Conservation (phyloP, 2,797 vertebrate species). For the Momotus momota region DNA sequence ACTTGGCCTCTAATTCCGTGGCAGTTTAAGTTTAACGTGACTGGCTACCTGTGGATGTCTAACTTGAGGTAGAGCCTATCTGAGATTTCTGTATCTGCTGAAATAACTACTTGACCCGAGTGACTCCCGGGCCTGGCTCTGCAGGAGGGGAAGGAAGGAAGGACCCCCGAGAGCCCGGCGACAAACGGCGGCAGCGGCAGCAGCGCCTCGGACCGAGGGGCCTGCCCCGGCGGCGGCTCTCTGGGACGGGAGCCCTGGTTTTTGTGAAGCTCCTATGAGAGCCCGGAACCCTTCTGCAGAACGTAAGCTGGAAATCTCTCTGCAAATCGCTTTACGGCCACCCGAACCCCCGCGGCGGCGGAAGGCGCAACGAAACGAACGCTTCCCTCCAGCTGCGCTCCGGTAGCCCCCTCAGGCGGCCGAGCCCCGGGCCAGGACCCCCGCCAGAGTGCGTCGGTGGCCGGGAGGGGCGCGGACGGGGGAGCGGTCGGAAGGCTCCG, state of each 20-base stretch:
- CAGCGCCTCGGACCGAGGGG: not conserved
- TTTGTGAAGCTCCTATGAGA: too few species aligned
- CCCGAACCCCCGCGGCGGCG: not conserved
- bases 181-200: not conserved
- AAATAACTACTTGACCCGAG: rapidly evolving
- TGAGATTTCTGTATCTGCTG: rapidly evolving
- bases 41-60: rapidly evolving
- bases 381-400: too few species aligned
- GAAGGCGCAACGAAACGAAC: not conserved
- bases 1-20: too few species aligned
- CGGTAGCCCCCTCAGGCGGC: too few species aligned
- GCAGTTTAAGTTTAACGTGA: rapidly evolving
- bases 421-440: too few species aligned
- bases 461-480: too few species aligned
- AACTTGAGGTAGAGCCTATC: rapidly evolving
- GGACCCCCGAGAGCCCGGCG: too few species aligned
- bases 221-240: not conserved
- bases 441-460: too few species aligned
- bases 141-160: not conserved
- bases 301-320: too few species aligned
- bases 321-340: rapidly evolving
- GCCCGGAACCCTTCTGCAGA: too few species aligned
- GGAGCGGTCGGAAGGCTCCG: too few species aligned
- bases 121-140: not conserved
- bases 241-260: rapidly evolving